Conservation (phyloP, 2,797 vertebrate species). For the Podarcis siculus region DNA sequence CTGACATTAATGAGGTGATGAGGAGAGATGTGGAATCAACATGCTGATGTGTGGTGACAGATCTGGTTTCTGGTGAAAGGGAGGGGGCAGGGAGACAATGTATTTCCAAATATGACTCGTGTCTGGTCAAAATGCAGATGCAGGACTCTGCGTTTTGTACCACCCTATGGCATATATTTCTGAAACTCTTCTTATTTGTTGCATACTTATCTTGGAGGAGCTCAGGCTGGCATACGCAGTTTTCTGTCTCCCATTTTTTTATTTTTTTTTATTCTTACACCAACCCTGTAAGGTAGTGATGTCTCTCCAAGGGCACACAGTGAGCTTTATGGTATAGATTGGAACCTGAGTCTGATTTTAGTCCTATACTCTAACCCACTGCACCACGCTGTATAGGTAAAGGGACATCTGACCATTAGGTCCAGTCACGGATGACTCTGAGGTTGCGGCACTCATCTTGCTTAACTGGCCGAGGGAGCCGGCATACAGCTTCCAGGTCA, state of each 20-base stretch:
- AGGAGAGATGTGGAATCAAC: neutral
- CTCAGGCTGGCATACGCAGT: neutral
- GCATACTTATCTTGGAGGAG: neutral
- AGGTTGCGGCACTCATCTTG: too few relatives aligned
- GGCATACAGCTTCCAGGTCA: too few relatives aligned
- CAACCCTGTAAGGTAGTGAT: neutral
- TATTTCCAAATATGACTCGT: neutral
- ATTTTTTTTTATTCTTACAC: neutral
- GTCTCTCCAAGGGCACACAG: neutral
- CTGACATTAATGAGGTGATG: conserved; percentile 27
- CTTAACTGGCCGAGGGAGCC: too few relatives aligned
- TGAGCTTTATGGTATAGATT: neutral
- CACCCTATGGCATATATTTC: neutral
- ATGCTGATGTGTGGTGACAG: conserved; percentile 24
- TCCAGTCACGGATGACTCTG: too few relatives aligned
- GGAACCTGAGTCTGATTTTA: neutral
- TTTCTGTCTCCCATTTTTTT: neutral
- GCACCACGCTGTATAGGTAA: neutral
- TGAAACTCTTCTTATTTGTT: neutral
- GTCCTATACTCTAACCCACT: too few relatives aligned
- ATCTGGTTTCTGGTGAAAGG: neutral
- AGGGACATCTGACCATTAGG: too few relatives aligned
- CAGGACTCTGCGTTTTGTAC: neutral
- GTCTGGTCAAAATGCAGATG: neutral
- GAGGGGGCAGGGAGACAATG: neutral